phyloP scores from a whole-genome alignment of 2,888 invertebrate species.

The Sinodicranocentrus sp. region DNA sequence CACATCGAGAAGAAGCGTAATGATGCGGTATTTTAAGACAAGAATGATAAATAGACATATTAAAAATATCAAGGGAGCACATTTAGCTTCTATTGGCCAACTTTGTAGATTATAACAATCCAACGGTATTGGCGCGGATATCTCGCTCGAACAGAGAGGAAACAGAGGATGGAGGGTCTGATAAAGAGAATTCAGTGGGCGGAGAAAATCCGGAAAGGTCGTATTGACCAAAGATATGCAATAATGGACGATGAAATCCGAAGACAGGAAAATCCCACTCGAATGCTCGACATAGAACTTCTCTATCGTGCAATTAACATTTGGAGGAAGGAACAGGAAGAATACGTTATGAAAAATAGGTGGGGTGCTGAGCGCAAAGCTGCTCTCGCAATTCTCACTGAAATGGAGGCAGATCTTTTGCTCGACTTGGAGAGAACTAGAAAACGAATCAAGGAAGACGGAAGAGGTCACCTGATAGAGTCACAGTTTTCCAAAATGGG shows the following conservation, averaged over 20 bases:
- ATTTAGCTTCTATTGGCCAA: too few relatives aligned
- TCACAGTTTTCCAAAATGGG: constrained; percentile 71
- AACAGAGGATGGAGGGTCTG: constrained; percentile 68
- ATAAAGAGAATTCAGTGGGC: constrained; percentile 73
- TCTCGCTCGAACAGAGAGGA: constrained; percentile 71
- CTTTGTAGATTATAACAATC: constrained; percentile 67
- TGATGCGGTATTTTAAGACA: constrained; percentile 41
- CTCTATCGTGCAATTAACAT: constrained; percentile 74
- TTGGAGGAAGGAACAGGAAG: constrained; percentile 74
- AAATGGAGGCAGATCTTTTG: constrained; percentile 74
- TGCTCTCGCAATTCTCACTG: constrained; percentile 72
- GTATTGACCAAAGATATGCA: constrained; percentile 70
- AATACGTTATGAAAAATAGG: constrained; percentile 71
- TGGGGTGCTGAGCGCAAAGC: constrained; percentile 76
- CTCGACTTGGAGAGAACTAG: constrained; percentile 72
- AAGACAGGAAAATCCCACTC: constrained; percentile 71
- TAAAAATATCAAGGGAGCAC: neutral
- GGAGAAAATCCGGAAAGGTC: constrained; percentile 73
- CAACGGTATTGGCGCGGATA: constrained; percentile 75
- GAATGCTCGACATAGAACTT: constrained; percentile 75
- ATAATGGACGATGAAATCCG: constrained; percentile 73
- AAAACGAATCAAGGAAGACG: constrained; percentile 68
- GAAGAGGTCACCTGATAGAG: constrained; percentile 49
- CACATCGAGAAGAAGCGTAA: constrained; percentile 49
- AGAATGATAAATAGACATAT: neutral